Evolutionary conservation across 2,888 invertebrate species (phyloP), one percentile per base, ranked within the genome.

Genomic region (Toxonevra muliebris): DNA sequence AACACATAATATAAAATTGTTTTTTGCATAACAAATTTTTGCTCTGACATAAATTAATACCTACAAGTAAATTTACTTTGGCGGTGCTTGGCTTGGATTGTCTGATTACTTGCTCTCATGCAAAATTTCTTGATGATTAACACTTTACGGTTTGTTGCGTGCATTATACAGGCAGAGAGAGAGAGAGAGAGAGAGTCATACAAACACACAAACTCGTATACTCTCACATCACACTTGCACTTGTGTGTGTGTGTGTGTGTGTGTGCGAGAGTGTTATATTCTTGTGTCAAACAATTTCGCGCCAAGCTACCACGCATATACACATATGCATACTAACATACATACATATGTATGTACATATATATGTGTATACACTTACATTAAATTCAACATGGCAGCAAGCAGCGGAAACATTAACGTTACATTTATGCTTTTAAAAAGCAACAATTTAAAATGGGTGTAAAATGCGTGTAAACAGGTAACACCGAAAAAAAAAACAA

Each of bases 111-210:
- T 43, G 64, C 48, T 55, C 59, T 61, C 48, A 70, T 59, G 61
- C 19, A 11, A 65, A 70, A 70, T 67, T 67, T 65, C 69, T 71
- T 71, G 50, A 71, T 69, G 58, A 71, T 69, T 71, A 71, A 71
- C 71, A 69, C 71, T 65, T 69, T n/a, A 66, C 65, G 69, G 54
- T 66, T 48, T 64, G 58, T 59, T 62, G 52, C 65, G 17, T 65
- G 17, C 61, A 64, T 55, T 42, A 57, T 55, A n/a, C n/a, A n/a
- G n/a, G n/a, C n/a, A n/a, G n/a, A n/a, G n/a, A n/a, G n/a, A n/a
- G n/a, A n/a, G n/a, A n/a, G n/a, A n/a, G n/a, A n/a, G n/a, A n/a
- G n/a, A n/a, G n/a, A n/a, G n/a, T n/a, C n/a, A n/a, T n/a, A n/a
- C n/a, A n/a, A n/a, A n/a, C n/a, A n/a, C n/a, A n/a, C n/a, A n/a